These are phyloP conservation scores for Tragopan temminckii DNA, from an alignment of 2,797 vertebrate genomes.

Conservation along the genomic window DNA sequence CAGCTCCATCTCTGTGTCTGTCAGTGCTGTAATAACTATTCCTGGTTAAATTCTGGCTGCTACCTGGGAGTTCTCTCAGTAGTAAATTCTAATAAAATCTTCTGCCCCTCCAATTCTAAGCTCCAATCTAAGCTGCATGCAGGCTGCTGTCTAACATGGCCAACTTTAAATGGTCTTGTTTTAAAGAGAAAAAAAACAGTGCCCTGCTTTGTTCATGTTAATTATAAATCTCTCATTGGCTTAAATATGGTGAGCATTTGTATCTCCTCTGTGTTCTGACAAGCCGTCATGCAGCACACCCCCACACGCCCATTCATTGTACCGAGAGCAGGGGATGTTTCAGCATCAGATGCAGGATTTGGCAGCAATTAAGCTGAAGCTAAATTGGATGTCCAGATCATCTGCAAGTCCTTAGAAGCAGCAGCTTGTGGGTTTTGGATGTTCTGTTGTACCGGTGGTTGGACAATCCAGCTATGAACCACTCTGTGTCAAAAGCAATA, in stretches of 20 bases:
- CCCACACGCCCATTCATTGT: background rate
- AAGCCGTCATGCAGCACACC: background rate
- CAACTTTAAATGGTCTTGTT: rapidly evolving
- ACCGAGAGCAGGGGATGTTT: background rate
- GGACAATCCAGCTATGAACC: constrained; percentile 1
- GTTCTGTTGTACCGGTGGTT: background rate
- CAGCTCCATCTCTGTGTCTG: too few relatives aligned
- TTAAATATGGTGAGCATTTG: background rate
- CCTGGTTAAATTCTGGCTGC: background rate
- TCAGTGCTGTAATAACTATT: background rate
- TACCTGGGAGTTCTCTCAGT: background rate
- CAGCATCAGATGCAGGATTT: background rate
- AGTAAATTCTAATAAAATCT: background rate
- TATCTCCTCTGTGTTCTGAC: background rate
- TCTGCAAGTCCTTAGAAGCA: background rate
- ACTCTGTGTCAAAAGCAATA: constrained; percentile 1
- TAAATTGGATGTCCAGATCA: background rate
- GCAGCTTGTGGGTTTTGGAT: background rate
- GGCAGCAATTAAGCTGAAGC: background rate
- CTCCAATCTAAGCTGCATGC: background rate
- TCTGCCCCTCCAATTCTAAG: rapidly evolving
- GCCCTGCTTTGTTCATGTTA: background rate
- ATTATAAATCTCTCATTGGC: background rate
- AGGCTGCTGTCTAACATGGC: background rate
- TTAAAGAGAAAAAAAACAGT: background rate